These are phyloP conservation scores for Leptodirus hochenwartii DNA, from an alignment of 2,888 invertebrate genomes.

Conservation along the genomic window DNA sequence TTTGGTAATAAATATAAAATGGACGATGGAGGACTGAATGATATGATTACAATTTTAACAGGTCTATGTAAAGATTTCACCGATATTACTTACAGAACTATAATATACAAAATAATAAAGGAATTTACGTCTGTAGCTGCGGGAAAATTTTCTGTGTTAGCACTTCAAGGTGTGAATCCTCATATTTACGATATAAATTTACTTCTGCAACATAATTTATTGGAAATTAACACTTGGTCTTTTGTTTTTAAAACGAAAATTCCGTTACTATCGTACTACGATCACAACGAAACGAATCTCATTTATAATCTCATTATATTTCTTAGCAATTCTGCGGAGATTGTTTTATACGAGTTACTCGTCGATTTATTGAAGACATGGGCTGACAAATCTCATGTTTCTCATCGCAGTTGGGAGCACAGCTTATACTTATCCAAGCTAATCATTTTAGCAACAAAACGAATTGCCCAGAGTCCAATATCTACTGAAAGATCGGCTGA, in stretches of 20 bases:
- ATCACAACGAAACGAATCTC: conserved; percentile 27
- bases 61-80: conserved; percentile 29
- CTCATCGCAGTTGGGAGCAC: conserved; percentile 45
- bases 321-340: conserved; percentile 26
- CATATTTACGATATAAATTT: conserved; percentile 27
- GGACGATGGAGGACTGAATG: too few relatives aligned
- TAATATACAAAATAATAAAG: conserved; percentile 19
- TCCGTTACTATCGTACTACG: conserved; percentile 33
- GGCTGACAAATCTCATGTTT: conserved; percentile 44
- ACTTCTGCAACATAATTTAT: conserved; percentile 33
- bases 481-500: conserved; percentile 19
- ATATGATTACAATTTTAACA: too few relatives aligned
- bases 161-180: conserved; percentile 34
- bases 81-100: conserved; percentile 7
- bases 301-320: conserved; percentile 43
- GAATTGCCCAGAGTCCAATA: conserved; percentile 24
- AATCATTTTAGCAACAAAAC: conserved; percentile 37
- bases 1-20: too few relatives aligned
- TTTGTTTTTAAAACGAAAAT: conserved; percentile 44
- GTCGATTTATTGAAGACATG: conserved; percentile 42
- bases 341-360: conserved; percentile 28
- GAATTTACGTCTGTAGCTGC: conserved; percentile 39
- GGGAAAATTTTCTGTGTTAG: conserved; percentile 34
- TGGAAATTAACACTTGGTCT: conserved; percentile 36
- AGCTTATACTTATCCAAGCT: conserved; percentile 52